Conservation (phyloP, 2,113 vertebrate genomes). For the Heteronetta atricapilla region DNA sequence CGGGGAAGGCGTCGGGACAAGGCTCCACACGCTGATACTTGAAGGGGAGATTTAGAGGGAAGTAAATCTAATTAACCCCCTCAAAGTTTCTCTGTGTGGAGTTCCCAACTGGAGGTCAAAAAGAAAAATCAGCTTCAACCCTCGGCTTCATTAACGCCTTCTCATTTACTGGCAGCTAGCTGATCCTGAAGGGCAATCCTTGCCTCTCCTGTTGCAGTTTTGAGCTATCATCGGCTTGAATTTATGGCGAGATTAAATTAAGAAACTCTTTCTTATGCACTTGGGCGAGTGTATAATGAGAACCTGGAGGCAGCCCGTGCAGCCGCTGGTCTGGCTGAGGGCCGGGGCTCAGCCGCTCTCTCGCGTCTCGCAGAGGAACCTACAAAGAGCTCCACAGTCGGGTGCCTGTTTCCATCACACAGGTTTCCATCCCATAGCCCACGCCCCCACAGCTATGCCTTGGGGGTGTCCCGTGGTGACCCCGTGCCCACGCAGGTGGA, state of each 20-base stretch:
- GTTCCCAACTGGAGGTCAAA: background rate
- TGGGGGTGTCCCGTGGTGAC: too few species aligned
- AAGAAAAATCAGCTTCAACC: background rate
- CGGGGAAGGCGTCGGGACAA: background rate
- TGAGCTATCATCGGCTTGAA: background rate
- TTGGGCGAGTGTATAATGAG: background rate
- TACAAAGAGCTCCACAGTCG: background rate
- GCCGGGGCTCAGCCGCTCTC: background rate
- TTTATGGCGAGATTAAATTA: slow-evolving; percentile 33
- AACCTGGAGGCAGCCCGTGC: background rate
- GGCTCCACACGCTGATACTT: background rate
- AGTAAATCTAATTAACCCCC: background rate
- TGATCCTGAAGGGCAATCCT: slow-evolving; percentile 9
- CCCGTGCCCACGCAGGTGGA: too few species aligned
- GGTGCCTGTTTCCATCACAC: fast-evolving
- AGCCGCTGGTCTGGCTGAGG: background rate
- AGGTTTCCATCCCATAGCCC: background rate
- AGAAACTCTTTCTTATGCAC: fast-evolving
- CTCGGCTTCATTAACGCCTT: background rate
- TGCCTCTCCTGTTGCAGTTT: slow-evolving; percentile 34
- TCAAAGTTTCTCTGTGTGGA: background rate
- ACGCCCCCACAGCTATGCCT: background rate
- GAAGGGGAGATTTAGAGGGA: background rate
- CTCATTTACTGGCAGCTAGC: background rate
- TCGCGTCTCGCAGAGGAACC: background rate